Conservation (phyloP, 2,888 invertebrate genomes). For the Cheilosia scutellata region DNA sequence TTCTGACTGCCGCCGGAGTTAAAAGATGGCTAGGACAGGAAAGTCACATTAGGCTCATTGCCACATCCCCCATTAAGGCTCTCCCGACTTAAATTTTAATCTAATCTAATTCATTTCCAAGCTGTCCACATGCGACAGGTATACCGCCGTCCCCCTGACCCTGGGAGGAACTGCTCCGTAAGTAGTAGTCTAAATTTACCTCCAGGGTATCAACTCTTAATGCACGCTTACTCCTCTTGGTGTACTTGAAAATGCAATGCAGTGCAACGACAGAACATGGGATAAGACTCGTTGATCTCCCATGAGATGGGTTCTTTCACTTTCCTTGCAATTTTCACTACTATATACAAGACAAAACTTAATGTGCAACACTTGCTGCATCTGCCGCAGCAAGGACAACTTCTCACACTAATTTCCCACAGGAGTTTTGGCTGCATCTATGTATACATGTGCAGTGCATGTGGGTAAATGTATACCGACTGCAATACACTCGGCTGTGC, state of each 20-base stretch:
- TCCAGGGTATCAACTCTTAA: constrained; percentile 41
- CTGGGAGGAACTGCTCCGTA: constrained; percentile 48
- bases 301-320: constrained; percentile 42
- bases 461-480: background rate
- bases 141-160: constrained; percentile 1
- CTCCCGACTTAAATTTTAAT: no score
- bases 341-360: constrained; percentile 43
- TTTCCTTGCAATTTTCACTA: constrained; percentile 59
- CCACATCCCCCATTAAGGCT: no score
- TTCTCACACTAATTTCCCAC: constrained; percentile 71
- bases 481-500: constrained; percentile 10
- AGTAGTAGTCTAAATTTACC: constrained; percentile 38
- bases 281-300: constrained; percentile 17
- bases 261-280: constrained; percentile 20
- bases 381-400: constrained; percentile 70
- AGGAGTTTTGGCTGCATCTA: constrained; percentile 59
- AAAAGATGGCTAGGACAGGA: no score
- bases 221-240: constrained; percentile 28
- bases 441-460: background rate
- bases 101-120: background rate
- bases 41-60: no score
- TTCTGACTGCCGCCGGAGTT: no score
- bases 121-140: background rate
- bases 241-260: constrained; percentile 26
- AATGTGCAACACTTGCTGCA: constrained; percentile 67